These are phyloP conservation scores for Cladopsammia gracilis DNA, from an alignment of 64 coral and sea anemone genomes.

Conservation along the genomic window DNA sequence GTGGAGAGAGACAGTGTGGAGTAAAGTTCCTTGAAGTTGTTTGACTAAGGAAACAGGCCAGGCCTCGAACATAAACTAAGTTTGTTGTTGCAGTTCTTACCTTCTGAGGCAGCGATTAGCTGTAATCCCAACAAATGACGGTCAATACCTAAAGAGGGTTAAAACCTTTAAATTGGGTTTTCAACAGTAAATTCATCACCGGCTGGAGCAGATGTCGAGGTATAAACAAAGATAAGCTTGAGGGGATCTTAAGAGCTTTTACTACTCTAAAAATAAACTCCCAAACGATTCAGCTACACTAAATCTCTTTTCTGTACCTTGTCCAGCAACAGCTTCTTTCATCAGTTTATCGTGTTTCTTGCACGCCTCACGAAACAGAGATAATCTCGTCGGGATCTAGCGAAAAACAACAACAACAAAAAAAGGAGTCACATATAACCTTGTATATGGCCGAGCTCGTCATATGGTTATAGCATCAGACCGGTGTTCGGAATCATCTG, in stretches of 20 bases:
- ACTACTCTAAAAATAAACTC: no score
- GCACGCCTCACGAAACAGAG: conserved; percentile 64
- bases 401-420: not conserved
- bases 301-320: conserved; percentile 32
- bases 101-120: conserved; percentile 58
- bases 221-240: no score
- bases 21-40: no score
- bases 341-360: conserved; percentile 75
- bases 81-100: not conserved
- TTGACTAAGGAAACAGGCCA: no score
- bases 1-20: no score
- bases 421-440: no score
- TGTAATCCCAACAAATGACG: conserved; percentile 64
- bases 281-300: no score
- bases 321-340: conserved; percentile 79
- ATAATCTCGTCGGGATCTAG: conserved; percentile 40
- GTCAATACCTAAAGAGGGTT: conserved; percentile 36
- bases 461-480: no score
- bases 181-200: not conserved
- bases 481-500: no score
- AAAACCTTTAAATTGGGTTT: not conserved
- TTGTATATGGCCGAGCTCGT: no score
- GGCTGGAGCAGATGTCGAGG: not conserved
- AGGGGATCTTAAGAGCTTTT: no score
- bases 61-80: no score